Base-by-base conservation (phyloP, 1,140 invertebrate species). In the Cecropterus lyciades region DNA sequence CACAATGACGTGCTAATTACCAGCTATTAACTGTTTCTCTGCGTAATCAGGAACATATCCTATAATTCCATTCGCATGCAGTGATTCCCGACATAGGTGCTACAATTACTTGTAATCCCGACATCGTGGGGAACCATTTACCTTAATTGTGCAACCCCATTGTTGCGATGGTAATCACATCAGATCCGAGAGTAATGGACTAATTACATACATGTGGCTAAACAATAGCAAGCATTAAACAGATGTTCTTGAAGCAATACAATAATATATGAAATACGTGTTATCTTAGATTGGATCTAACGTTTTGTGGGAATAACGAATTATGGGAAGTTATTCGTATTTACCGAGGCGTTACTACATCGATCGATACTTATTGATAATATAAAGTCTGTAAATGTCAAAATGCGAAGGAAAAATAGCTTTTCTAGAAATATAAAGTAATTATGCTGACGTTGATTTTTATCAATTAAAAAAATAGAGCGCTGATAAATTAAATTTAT, bases 121-220 rank as follows among this genome's bases (percentile, higher is more conserved):
- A 46, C 56, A 46, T 45, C 13, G 20, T 46, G 52, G 37, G 16
- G 37, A 15, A 46, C 43, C 42, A 46, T 59, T 59, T 59, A 59
- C 56, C 56, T 46, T 59, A 59, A 46, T 59, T 59, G 56, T 46
- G 42, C 20, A 30, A 16, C n/a, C 56, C 56, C 14, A 59, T 46
- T 59, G 56, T 33, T 8, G 20, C 56, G 42, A 59, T 55, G 30
- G 15, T 59, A 59, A 59, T 59, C 56, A 27, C 24, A 59, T 59
- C 56, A 59, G 43, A 46, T 46, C 16, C 24, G n/a, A 27, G 56
- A 11, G 48, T 10, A 55, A 59, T n/a, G 42, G 24, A 33, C 20
- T 46, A 46, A 59, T 59, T 10, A 59, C 43, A 59, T 59, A 46
- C 24, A 46, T 46, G 46, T 46, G 24, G 24, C 24, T 33, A 57